These are phyloP conservation scores for Himalopsyche phryganea DNA, from an alignment of 1,140 invertebrate species.

Conservation along the genomic window DNA sequence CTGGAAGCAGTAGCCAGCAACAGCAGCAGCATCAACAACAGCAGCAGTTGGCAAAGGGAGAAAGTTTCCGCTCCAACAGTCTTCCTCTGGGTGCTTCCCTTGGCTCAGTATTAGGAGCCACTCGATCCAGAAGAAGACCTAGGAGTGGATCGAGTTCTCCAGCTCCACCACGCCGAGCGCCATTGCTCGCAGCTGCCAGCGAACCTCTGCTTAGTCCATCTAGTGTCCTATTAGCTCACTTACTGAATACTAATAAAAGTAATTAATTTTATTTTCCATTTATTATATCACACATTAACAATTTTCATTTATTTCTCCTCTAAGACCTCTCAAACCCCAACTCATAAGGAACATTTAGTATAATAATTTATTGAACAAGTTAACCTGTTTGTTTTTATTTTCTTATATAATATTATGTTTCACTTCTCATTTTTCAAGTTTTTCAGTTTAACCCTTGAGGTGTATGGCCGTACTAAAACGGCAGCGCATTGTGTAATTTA, in stretches of 20 bases:
- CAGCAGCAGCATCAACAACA: constrained; percentile 10
- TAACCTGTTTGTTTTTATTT: too few relatives aligned
- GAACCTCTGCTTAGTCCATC: constrained; percentile 49
- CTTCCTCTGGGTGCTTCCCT: constrained; percentile 53
- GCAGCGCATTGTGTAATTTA: too few relatives aligned
- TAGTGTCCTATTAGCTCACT: constrained; percentile 49
- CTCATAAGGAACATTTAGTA: too few relatives aligned
- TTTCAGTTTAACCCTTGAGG: too few relatives aligned
- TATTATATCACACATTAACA: not conserved
- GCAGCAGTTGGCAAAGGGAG: constrained; percentile 30
- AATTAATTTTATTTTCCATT: too few relatives aligned
- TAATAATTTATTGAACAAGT: too few relatives aligned
- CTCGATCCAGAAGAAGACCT: constrained; percentile 2
- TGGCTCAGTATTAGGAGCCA: not conserved
- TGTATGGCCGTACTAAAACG: too few relatives aligned
- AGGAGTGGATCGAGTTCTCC: constrained; percentile 32
- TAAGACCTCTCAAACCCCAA: too few relatives aligned
- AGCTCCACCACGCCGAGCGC: constrained; percentile 39
- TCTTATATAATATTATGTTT: too few relatives aligned
- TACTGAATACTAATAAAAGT: constrained; percentile 38
- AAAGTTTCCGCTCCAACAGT: constrained; percentile 58
- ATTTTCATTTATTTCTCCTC: too few relatives aligned
- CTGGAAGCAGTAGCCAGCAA: not conserved
- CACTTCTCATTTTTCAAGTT: too few relatives aligned
- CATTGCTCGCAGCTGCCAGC: constrained; percentile 46